phyloP scores from a whole-genome alignment of 2,888 invertebrate species.

The Cantharis lateralis region DNA sequence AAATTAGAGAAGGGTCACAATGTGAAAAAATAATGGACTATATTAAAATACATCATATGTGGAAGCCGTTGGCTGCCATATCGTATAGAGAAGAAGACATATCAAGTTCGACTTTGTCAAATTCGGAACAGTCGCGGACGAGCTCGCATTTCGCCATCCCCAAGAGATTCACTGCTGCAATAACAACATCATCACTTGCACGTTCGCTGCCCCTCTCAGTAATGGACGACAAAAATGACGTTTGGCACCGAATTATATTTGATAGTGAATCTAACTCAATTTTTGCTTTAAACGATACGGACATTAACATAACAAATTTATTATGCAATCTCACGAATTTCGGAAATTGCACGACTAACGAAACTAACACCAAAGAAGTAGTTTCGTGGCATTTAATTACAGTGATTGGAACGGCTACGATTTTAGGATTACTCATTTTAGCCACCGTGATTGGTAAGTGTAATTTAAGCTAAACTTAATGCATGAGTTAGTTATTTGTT shows the following conservation, averaged over 20 bases:
- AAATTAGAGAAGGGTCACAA: not conserved
- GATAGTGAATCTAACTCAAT: conserved; percentile 35
- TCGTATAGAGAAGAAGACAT: conserved; percentile 39
- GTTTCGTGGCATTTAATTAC: conserved; percentile 62
- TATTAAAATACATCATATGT: conserved; percentile 42
- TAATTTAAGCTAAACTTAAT: not conserved
- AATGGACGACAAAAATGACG: conserved; percentile 38
- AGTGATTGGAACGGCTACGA: conserved; percentile 64
- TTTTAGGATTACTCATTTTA: conserved; percentile 65
- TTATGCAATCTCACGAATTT: conserved; percentile 14
- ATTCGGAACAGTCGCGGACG: conserved; percentile 20
- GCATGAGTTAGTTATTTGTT: not conserved
- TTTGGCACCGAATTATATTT: conserved; percentile 47
- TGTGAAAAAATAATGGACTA: conserved; percentile 37
- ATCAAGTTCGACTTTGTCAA: conserved; percentile 12
- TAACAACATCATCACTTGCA: conserved; percentile 24
- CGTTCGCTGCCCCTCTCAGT: conserved; percentile 6
- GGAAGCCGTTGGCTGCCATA: conserved; percentile 46
- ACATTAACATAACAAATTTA: conserved; percentile 18
- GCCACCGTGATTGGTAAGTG: conserved; percentile 67
- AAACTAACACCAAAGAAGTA: conserved; percentile 41
- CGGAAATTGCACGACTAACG: conserved; percentile 16
- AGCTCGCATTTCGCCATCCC: not conserved
- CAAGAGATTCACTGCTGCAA: conserved; percentile 11
- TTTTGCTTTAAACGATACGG: conserved; percentile 28